phyloP scores from a whole-genome alignment of 2,888 invertebrate species.

The Pocota personata region DNA sequence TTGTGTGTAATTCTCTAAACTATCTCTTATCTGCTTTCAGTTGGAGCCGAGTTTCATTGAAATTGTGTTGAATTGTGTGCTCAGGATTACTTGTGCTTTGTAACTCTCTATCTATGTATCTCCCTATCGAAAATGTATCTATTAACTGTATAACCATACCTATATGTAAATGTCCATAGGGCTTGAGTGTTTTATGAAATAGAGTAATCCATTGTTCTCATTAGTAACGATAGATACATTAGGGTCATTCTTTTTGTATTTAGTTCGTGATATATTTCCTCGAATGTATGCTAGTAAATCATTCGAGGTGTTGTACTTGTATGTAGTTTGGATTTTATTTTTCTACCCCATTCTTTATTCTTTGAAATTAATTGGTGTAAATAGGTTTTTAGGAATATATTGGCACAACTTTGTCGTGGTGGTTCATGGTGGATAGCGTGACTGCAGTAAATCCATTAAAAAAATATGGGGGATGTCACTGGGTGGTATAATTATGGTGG shows the following conservation, averaged over 20 bases:
- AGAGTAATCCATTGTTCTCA: not conserved
- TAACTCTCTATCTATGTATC: not conserved
- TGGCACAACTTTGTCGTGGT: slow-evolving; percentile 28
- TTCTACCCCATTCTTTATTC: not conserved
- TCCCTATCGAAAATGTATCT: slow-evolving; percentile 12
- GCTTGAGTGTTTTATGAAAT: slow-evolving; percentile 12
- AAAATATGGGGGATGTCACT: slow-evolving; percentile 35
- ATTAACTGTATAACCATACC: not conserved
- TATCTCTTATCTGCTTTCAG: slow-evolving; percentile 70
- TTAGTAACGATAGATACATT: slow-evolving; percentile 20
- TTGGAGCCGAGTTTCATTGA: slow-evolving; percentile 68
- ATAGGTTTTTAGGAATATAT: slow-evolving; percentile 27
- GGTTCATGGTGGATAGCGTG: slow-evolving; percentile 45
- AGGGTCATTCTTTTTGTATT: not conserved
- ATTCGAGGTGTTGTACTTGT: slow-evolving; percentile 16
- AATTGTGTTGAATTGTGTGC: slow-evolving; percentile 63
- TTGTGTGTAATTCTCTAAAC: slow-evolving; percentile 46
- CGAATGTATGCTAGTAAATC: not conserved
- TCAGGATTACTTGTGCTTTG: slow-evolving; percentile 66
- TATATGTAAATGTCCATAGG: not conserved
- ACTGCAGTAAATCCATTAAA: slow-evolving; percentile 54
- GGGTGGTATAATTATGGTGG: slow-evolving; percentile 47
- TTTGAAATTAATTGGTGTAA: slow-evolving; percentile 40
- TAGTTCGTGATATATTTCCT: slow-evolving; percentile 10
- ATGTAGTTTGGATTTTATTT: slow-evolving; percentile 6